phyloP scores from a whole-genome alignment of 2,888 invertebrate species.

The Adineta ricciae region DNA sequence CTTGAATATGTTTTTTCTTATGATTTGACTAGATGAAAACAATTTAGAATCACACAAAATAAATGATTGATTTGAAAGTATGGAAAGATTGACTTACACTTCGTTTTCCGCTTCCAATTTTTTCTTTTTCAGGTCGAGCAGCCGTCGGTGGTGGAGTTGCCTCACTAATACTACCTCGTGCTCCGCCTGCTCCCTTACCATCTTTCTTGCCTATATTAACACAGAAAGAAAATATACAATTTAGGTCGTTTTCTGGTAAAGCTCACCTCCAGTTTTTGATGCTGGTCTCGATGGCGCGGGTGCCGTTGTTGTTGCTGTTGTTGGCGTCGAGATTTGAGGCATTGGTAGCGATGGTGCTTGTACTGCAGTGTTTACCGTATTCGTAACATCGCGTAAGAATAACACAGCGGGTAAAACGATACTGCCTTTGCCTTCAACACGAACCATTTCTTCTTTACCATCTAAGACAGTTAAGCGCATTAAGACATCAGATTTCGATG shows the following conservation, averaged over 20 bases:
- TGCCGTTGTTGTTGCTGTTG: neutral
- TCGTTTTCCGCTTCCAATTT: neutral
- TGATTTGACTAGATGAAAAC: neutral
- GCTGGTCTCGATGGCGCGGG: constrained; percentile 16
- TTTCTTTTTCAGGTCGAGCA: neutral
- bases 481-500: constrained; percentile 47
- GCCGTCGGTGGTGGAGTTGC: neutral
- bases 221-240: neutral
- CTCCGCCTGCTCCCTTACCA: neutral
- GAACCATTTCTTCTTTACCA: constrained; percentile 43
- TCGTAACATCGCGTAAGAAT: constrained; percentile 38
- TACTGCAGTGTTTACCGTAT: neutral
- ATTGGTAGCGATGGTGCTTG: neutral
- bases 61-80: neutral
- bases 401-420: constrained; percentile 46
- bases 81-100: neutral
- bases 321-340: neutral
- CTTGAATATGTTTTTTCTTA: neutral
- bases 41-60: neutral
- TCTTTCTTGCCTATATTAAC: neutral
- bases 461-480: constrained; percentile 44
- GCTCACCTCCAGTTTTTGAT: constrained; percentile 19
- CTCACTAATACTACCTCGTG: neutral
- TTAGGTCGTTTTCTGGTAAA: neutral
- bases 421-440: constrained; percentile 44